These are phyloP conservation scores for Heteropelma amictum DNA, from an alignment of 2,888 invertebrate species.

Conservation along the genomic window DNA sequence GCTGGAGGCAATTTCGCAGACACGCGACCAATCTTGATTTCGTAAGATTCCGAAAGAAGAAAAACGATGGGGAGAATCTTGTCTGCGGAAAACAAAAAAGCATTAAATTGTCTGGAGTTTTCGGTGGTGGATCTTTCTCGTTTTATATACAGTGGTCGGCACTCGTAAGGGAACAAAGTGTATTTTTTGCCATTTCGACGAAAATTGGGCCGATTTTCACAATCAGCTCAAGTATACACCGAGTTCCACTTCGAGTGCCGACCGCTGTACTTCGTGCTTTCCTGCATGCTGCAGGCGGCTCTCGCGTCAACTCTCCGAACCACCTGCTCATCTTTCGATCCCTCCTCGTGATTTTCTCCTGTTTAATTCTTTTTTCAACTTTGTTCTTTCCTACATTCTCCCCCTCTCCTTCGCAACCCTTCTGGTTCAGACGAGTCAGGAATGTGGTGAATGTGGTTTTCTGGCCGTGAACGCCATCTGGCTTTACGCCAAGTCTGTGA, in stretches of 20 bases:
- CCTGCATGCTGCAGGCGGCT: slow-evolving; percentile 14
- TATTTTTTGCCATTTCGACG: too few species aligned
- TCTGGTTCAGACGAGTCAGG: slow-evolving; percentile 40
- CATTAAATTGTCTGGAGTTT: slow-evolving; percentile 17
- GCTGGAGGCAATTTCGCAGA: background rate
- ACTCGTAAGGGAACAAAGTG: too few species aligned
- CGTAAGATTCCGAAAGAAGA: background rate
- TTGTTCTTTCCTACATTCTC: too few species aligned
- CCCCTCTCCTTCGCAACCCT: background rate
- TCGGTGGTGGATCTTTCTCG: background rate
- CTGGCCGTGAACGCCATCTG: slow-evolving; percentile 70
- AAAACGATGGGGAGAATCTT: background rate
- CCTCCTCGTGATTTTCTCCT: background rate
- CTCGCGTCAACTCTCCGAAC: slow-evolving; percentile 39
- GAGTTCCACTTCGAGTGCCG: too few species aligned
- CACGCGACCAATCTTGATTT: slow-evolving; percentile 3
- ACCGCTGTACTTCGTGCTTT: slow-evolving; percentile 17
- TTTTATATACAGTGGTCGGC: too few species aligned
- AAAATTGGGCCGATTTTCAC: too few species aligned
- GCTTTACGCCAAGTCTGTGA: slow-evolving; percentile 66
- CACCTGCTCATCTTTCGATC: slow-evolving; percentile 40
- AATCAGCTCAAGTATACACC: too few species aligned
- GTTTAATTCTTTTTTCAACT: background rate
- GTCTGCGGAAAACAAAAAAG: background rate
- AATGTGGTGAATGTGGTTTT: slow-evolving; percentile 31